A percentile compares a stretch with the other conserved stretches of the same genome.
These are phyloP conservation scores for Liodrosophila aerea DNA, from an alignment of 2,888 invertebrate genomes.

Conservation along the genomic window DNA sequence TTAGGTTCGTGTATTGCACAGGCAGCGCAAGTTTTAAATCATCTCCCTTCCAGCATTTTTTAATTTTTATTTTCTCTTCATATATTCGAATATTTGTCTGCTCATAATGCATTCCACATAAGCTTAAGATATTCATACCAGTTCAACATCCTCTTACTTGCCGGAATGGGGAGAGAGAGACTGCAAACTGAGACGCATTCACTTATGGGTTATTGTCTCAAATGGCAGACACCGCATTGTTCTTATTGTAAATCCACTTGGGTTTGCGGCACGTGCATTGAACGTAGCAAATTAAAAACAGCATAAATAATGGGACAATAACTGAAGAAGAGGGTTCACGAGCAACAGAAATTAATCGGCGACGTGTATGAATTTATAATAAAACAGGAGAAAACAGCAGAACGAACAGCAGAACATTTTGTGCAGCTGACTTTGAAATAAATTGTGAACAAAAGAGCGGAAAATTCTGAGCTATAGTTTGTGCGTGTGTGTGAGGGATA, in stretches of 20 bases:
- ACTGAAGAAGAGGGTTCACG: constrained; percentile 5
- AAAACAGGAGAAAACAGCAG: constrained; percentile 35
- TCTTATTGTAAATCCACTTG: constrained; percentile 29
- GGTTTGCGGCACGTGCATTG: constrained; percentile 60
- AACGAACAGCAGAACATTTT: constrained; percentile 58
- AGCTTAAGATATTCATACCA: neutral
- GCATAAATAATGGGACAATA: constrained; percentile 67
- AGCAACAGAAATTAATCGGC: constrained; percentile 69
- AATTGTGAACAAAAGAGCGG: constrained; percentile 47
- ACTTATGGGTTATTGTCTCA: constrained; percentile 25
- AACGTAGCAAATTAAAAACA: constrained; percentile 65
- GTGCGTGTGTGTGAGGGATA: constrained; percentile 28
- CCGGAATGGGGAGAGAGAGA: constrained; percentile 12
- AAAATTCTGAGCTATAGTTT: constrained; percentile 10
- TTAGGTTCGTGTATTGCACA: too few relatives aligned
- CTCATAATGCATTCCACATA: neutral
- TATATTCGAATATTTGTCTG: too few relatives aligned
- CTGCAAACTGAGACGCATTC: constrained; percentile 2
- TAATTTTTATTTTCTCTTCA: too few relatives aligned
- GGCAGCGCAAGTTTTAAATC: too few relatives aligned
- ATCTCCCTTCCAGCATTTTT: too few relatives aligned
- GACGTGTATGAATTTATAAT: constrained; percentile 71
- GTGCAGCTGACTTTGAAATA: constrained; percentile 72
- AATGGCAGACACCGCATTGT: constrained; percentile 37
- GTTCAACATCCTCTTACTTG: constrained; percentile 3